These are phyloP conservation scores for Cheirogaleus medius DNA, from an alignment of 2,113 vertebrate genomes.

Conservation along the genomic window DNA sequence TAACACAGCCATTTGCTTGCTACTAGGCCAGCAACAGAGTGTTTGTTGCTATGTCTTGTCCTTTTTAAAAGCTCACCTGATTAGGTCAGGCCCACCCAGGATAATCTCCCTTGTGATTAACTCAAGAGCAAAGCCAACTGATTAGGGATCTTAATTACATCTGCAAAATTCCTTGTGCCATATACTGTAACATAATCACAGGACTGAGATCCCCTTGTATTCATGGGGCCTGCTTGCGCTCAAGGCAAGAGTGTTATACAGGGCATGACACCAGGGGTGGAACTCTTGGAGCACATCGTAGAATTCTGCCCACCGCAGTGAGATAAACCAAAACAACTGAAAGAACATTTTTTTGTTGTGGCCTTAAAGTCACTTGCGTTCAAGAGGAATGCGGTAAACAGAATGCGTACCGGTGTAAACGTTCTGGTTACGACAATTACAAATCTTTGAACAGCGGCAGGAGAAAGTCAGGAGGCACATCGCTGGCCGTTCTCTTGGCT, in stretches of 20 bases:
- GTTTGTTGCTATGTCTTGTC: not conserved
- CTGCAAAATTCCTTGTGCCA: not conserved
- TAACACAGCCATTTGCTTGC: not conserved
- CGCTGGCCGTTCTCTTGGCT: not conserved
- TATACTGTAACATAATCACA: not conserved
- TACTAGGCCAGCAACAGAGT: not conserved
- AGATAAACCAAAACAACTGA: not conserved
- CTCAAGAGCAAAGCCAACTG: conserved; percentile 3
- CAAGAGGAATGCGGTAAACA: not conserved
- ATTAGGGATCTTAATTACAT: conserved; percentile 27
- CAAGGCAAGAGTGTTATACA: not conserved
- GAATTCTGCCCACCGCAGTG: not conserved
- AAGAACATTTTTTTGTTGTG: not conserved
- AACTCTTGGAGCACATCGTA: not conserved
- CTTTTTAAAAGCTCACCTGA: not conserved
- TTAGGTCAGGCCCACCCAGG: not conserved
- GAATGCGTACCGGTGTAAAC: not conserved
- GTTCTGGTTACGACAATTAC: not conserved
- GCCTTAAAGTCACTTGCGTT: not conserved
- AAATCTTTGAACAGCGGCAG: not conserved
- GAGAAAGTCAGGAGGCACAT: not conserved
- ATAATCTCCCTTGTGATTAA: conserved; percentile 11
- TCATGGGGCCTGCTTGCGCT: not conserved
- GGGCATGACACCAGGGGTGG: not conserved
- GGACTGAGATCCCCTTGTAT: not conserved